Evolutionary conservation across 2,113 vertebrate species (phyloP).

Genomic region (Sylvia atricapilla): DNA sequence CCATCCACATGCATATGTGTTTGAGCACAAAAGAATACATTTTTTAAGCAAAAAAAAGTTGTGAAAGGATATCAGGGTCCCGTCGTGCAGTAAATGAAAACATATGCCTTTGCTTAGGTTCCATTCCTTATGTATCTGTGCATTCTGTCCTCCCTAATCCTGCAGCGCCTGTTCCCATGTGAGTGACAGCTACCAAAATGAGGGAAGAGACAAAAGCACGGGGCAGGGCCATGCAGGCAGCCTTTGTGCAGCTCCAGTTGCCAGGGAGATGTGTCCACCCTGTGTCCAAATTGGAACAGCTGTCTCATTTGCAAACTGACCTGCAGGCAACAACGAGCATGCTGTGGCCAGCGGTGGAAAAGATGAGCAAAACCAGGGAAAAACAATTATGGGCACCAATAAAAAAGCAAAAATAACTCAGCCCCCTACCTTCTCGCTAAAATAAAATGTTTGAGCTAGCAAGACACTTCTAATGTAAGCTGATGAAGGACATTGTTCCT

Average conservation of each 20-base stretch:
- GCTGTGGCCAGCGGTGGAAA: background rate
- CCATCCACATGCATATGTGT: fast-evolving
- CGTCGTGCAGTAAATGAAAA: background rate
- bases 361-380: background rate
- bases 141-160: background rate
- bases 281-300: background rate
- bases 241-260: background rate
- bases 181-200: background rate
- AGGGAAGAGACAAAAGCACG: background rate
- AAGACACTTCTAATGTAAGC: background rate
- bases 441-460: background rate
- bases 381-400: background rate
- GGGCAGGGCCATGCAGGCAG: background rate
- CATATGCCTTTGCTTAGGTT: background rate
- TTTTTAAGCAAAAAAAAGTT: background rate
- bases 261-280: background rate
- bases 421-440: background rate
- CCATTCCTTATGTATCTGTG: background rate
- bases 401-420: constrained; percentile 1
- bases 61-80: background rate
- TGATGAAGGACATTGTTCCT: background rate
- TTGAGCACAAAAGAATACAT: background rate
- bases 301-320: constrained; percentile 13
- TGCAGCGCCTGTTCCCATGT: fast-evolving
- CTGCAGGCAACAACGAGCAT: background rate